Base-by-base conservation (phyloP, 2,797 vertebrate species). In the Myotis vivesi region DNA sequence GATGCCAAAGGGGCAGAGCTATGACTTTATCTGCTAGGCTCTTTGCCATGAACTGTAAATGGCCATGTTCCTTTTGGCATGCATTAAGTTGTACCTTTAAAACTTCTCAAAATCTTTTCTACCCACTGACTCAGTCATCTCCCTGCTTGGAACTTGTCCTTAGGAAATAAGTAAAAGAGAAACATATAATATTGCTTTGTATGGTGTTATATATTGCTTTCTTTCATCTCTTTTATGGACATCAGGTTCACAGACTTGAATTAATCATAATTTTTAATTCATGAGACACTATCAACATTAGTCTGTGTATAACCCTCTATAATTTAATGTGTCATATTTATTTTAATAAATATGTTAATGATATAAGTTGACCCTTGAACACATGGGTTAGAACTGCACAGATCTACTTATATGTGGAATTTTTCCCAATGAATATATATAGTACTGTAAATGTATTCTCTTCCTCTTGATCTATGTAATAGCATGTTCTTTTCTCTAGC, bases 181-280 rank as follows among this genome's bases (percentile, higher is more conserved):
- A 87, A 64, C 2, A 55, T 41, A 25, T 25, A 62, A 44, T 38
- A 22, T 36, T 71, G 8, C 3, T 82, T 57, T 89, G 72, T 68
- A 75, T 66, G 25, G 25, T 23, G 83, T 89, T 73, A 68, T 82
- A 91, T 72, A 80, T 73, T 86, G 46, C 53, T 77, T 76, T 92
- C 33, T 23, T 76, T 92, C 38, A 44, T 55, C 25, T 66, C 55
- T 79, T 77, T 77, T 49, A 36, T 46, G 44, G 36, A 57, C 23
- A 64, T 92, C 19, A n/a, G 5, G 9, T 53, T 76, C 41, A 59
- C 33, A 77, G n/a, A 64, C 51, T 71, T 72, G 36, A 20, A 59
- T 80, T 69, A 86, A 85, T 82, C 68, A 62, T 53, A 64, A 85
- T 38, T 49, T 96, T 94, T 86, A 75, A 86, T 51, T 89, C 46